Conservation (phyloP, 1,140 invertebrate genomes). For the Stegodyphus dumicola region DNA sequence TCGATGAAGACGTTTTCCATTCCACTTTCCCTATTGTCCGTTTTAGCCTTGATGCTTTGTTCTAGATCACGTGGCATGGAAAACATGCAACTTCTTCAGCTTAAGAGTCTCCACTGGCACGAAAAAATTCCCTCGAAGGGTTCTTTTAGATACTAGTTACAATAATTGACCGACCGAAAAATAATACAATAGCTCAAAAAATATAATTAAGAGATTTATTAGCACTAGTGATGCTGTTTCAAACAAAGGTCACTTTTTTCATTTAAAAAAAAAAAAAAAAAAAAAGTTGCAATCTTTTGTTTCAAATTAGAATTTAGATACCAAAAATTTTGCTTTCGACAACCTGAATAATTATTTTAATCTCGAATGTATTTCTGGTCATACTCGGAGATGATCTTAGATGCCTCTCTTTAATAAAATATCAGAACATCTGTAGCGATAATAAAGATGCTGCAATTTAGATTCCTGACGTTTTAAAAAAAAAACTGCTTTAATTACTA, state of each 20-base stretch:
- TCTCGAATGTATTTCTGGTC: too few relatives aligned
- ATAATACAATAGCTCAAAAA: not conserved
- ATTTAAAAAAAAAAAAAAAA: not conserved
- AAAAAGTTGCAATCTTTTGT: not conserved
- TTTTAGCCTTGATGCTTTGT: not conserved
- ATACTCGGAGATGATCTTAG: too few relatives aligned
- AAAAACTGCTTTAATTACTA: too few relatives aligned
- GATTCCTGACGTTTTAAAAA: too few relatives aligned
- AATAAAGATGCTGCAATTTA: too few relatives aligned
- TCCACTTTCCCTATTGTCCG: not conserved
- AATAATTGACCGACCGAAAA: not conserved
- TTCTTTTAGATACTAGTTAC: not conserved
- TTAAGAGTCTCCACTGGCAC: not conserved
- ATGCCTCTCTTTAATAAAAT: too few relatives aligned
- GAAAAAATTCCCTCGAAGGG: not conserved
- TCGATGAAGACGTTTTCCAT: not conserved
- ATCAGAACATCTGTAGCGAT: too few relatives aligned
- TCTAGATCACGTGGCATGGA: not conserved
- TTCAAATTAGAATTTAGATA: too few relatives aligned
- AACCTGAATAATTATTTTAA: too few relatives aligned
- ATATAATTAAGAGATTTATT: not conserved
- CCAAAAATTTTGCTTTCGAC: too few relatives aligned
- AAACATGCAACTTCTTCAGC: not conserved
- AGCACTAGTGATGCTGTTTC: not conserved
- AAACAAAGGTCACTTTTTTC: not conserved